Evolutionary conservation across 1,140 invertebrate species (phyloP).

Genomic region (Calephelis virginiensis): DNA sequence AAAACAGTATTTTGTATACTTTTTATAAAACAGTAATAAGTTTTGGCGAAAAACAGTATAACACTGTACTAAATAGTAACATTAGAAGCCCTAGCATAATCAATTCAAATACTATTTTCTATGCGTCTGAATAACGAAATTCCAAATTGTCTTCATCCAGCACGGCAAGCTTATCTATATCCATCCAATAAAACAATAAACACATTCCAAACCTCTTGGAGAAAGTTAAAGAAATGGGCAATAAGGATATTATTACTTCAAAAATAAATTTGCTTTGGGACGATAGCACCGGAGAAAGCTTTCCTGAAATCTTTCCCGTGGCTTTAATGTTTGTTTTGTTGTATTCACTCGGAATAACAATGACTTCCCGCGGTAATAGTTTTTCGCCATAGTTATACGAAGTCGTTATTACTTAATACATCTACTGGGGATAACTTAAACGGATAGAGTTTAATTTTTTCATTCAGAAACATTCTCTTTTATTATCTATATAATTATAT

Average conservation of each 20-base stretch:
- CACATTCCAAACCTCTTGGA: background rate
- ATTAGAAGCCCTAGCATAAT: no score
- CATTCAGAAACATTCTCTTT: no score
- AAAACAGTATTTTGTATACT: no score
- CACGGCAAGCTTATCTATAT: background rate
- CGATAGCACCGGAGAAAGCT: background rate
- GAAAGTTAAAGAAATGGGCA: slow-evolving; percentile 6
- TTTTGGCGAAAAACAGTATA: no score
- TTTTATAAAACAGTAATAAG: no score
- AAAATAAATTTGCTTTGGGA: slow-evolving; percentile 17
- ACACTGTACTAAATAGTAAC: no score
- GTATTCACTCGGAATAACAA: slow-evolving; percentile 11
- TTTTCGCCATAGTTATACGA: background rate
- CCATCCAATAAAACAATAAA: slow-evolving; percentile 12
- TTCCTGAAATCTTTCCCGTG: slow-evolving; percentile 5
- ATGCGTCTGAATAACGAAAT: no score
- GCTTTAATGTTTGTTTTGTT: slow-evolving; percentile 15
- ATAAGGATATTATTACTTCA: slow-evolving; percentile 13
- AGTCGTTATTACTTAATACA: background rate
- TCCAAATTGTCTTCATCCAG: background rate
- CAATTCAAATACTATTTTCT: no score
- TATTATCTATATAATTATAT: no score
- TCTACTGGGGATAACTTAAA: no score
- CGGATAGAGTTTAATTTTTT: no score
- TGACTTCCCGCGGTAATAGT: slow-evolving; percentile 2